Evolutionary conservation across 1,140 invertebrate species (phyloP).

Genomic region (Drosophila sp.): DNA sequence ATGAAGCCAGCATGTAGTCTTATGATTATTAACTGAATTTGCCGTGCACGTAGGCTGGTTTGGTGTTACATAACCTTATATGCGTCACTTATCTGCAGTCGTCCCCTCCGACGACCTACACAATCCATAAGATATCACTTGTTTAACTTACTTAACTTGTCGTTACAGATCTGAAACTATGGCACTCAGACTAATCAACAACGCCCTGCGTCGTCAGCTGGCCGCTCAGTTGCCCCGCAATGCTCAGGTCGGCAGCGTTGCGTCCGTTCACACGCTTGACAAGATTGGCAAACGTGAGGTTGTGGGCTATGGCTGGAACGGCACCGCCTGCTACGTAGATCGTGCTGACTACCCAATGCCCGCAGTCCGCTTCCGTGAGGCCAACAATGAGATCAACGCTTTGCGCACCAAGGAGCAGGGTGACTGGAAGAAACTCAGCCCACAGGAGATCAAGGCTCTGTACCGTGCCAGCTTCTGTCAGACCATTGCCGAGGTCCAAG

Average conservation of each 20-base stretch:
- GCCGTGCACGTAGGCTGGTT: constrained; percentile 15
- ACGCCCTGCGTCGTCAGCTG: constrained; percentile 71
- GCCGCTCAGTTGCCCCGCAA: constrained; percentile 60
- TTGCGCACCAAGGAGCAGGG: constrained; percentile 96
- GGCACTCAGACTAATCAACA: constrained; percentile 78
- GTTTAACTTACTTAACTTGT: constrained; percentile 4
- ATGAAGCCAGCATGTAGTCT: background rate
- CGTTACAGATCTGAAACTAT: constrained; percentile 56
- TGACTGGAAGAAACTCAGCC: constrained; percentile 95
- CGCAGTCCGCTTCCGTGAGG: constrained; percentile 93
- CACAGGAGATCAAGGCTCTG: constrained; percentile 96
- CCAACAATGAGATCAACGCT: constrained; percentile 87
- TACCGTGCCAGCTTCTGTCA: constrained; percentile 97
- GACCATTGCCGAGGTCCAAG: constrained; percentile 95
- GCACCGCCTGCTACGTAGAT: constrained; percentile 92
- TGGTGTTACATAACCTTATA: constrained; percentile 49
- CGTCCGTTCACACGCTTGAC: constrained; percentile 77
- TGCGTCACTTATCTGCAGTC: constrained; percentile 26
- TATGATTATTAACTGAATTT: constrained; percentile 19
- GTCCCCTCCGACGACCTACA: background rate
- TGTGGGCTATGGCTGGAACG: constrained; percentile 95
- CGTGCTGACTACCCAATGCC: constrained; percentile 93
- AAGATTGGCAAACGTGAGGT: constrained; percentile 94
- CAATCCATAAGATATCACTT: constrained; percentile 22
- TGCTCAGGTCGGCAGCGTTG: constrained; percentile 71